Evolutionary conservation across 1,140 invertebrate species (phyloP), one percentile per base, ranked within the genome.

Genomic region (Anadara kagoshimensis): DNA sequence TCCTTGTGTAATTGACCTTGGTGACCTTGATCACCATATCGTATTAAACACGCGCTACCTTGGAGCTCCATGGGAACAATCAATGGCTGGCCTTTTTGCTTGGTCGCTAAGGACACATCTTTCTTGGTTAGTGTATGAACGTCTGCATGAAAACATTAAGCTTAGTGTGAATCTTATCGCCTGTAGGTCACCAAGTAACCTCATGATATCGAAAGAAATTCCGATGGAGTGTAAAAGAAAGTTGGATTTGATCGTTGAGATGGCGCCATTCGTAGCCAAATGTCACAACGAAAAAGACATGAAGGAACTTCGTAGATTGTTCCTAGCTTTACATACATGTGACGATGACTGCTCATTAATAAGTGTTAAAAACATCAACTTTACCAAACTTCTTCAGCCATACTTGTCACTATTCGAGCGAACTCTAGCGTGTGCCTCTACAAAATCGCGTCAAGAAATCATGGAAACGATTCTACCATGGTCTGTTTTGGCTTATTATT

Each of bases 221-320:
- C 74, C 79, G n/a, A 45, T 75, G 7, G 69, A 78, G 5, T 81
- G 79, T 45, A 73, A 71, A 26, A 45, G 59, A 54, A 71, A 73
- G 61, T 69, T 76, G 18, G 67, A 81, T 61, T 63, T 76, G n/a
- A 69, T 78, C 45, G 74, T 76, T 22, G 45, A 74, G 10, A 47
- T 81, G 18, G 63, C 71, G 8, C 69, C 79, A 26, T 81, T 81
- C 44, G 76, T 81, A 22, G 71, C 68, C 0, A 81, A 81, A 66
- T 78, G 79, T 47, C 69, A 78, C 67, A 81, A 78, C 47, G 76
- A 81, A 26, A 67, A 81, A 36, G 79, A 81, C 53, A 56, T 81
- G 20, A 61, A 62, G 43, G 73, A 81, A 62, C 65, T 81, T 24
- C 26, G 73, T n/a, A 57, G 66, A 5, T 53, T 81, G 5, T 75